Evolutionary conservation across 2,797 vertebrate species (phyloP).

Genomic region (Ptychadena robeensis): DNA sequence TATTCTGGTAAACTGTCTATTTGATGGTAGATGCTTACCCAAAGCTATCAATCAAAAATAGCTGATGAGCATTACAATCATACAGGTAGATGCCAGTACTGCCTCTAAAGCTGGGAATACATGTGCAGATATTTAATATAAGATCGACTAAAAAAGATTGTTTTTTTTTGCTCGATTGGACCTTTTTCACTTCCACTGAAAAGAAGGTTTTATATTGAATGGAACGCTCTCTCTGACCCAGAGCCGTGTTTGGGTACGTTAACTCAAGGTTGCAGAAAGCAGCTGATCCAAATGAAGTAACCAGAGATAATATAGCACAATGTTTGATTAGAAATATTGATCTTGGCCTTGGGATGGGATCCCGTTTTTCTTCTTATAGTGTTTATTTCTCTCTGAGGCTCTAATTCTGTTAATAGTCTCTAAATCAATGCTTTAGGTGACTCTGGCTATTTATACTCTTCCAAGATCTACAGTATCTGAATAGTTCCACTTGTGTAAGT

Average conservation of each 20-base stretch:
- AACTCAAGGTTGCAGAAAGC: background rate
- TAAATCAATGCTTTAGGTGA: slow-evolving; percentile 12
- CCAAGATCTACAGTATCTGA: background rate
- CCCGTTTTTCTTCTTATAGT: background rate
- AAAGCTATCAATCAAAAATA: too few relatives aligned
- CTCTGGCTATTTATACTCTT: slow-evolving; percentile 5
- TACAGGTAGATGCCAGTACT: too few relatives aligned
- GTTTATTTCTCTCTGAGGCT: slow-evolving; percentile 6
- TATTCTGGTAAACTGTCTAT: too few relatives aligned
- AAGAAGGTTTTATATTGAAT: too few relatives aligned
- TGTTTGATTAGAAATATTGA: slow-evolving; percentile 25
- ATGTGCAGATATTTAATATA: too few relatives aligned
- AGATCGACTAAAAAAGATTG: too few relatives aligned
- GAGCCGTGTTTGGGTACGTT: background rate
- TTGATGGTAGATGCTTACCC: too few relatives aligned
- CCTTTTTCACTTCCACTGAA: too few relatives aligned
- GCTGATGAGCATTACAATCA: too few relatives aligned
- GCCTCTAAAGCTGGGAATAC: too few relatives aligned
- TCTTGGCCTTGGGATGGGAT: slow-evolving; percentile 9
- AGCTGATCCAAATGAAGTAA: slow-evolving; percentile 28
- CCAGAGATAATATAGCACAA: slow-evolving; percentile 7
- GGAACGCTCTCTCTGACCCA: background rate
- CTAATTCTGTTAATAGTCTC: slow-evolving; percentile 11
- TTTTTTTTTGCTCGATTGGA: too few relatives aligned
- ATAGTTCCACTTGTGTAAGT: background rate